Percentiles rank a stretch among this genome's conserved stretches.
phyloP scores from a whole-genome alignment of 2,113 vertebrate genomes.

The Puma concolor region DNA sequence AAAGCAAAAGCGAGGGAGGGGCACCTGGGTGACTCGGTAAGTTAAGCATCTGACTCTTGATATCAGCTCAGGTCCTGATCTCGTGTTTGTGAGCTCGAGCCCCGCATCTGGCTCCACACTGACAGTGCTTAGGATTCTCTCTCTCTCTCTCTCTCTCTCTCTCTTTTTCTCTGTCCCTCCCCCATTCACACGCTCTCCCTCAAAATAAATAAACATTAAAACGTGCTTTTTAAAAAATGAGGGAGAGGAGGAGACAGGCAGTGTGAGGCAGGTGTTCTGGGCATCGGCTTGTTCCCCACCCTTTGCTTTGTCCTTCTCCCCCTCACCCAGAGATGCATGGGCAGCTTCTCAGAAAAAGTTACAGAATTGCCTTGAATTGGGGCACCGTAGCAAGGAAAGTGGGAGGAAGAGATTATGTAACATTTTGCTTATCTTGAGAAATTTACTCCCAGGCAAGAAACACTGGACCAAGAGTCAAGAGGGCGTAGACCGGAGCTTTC shows the following conservation, averaged over 20 bases:
- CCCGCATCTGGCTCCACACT: too few relatives aligned
- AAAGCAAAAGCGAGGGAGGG: not conserved
- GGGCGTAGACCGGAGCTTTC: too few relatives aligned
- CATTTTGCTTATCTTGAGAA: not conserved
- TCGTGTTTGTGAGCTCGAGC: too few relatives aligned
- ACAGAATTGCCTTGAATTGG: not conserved
- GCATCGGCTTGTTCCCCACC: not conserved
- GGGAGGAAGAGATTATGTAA: not conserved
- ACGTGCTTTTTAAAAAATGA: too few relatives aligned
- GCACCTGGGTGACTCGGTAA: too few relatives aligned
- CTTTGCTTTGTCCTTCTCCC: not conserved
- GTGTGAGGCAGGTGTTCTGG: accelerated
- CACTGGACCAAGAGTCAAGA: not conserved
- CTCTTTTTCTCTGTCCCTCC: too few relatives aligned
- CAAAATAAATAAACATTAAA: too few relatives aligned
- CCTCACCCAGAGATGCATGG: not conserved
- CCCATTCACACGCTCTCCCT: too few relatives aligned
- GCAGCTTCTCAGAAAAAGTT: not conserved
- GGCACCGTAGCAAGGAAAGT: not conserved
- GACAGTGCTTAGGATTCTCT: too few relatives aligned
- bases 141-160: too few relatives aligned
- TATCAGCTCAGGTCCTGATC: too few relatives aligned
- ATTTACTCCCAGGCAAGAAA: not conserved
- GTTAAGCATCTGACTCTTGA: too few relatives aligned
- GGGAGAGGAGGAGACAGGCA: not conserved